Conservation (phyloP, 1,140 invertebrate genomes). For the Eulimnadia texana region DNA sequence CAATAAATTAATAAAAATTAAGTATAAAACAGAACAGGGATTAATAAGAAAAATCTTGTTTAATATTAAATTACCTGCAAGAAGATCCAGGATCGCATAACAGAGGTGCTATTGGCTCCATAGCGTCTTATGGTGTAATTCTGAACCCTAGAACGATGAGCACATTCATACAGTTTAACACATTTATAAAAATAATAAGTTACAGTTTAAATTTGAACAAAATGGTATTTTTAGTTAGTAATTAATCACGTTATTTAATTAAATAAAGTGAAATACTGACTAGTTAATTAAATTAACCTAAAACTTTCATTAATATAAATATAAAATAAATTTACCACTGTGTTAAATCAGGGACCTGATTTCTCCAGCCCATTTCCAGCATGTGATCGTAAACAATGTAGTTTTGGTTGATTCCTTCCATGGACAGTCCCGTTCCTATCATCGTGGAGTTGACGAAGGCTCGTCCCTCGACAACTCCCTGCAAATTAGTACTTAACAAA, state of each 20-base stretch:
- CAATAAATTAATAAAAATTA: background rate
- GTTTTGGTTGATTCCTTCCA: conserved; percentile 88
- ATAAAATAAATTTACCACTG: conserved; percentile 38
- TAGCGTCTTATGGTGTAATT: background rate
- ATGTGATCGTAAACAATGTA: conserved; percentile 79
- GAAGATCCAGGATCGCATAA: background rate
- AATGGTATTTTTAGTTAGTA: background rate
- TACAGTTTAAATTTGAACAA: background rate
- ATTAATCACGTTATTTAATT: background rate
- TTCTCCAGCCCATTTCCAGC: conserved; percentile 60
- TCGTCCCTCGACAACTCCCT: conserved; percentile 44
- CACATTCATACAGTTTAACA: background rate
- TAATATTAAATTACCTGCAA: background rate
- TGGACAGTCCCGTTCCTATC: conserved; percentile 68
- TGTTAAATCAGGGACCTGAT: conserved; percentile 42
- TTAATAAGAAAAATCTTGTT: background rate
- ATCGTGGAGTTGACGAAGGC: conserved; percentile 51
- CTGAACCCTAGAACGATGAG: background rate
- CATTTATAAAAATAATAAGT: background rate
- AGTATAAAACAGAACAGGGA: background rate
- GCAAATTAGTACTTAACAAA: background rate
- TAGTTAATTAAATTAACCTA: background rate
- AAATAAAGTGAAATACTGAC: background rate
- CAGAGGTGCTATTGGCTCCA: background rate
- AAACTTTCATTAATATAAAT: background rate